Conservation (phyloP, 2,888 invertebrate species). For the Eupithecia vulgata region DNA sequence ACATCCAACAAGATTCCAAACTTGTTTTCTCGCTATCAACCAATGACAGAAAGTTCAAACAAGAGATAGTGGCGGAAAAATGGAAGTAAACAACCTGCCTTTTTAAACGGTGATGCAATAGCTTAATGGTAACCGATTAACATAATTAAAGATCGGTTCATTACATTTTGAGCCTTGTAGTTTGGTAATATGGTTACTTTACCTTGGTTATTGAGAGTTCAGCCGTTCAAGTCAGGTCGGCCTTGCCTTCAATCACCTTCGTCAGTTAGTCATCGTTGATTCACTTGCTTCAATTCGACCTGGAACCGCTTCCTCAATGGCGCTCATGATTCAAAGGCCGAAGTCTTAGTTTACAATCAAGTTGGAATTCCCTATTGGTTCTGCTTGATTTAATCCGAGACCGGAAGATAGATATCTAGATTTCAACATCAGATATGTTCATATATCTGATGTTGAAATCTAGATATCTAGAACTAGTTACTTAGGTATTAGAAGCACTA, state of each 20-base stretch:
- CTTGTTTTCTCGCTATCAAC: constrained; percentile 20
- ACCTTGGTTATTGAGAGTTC: constrained; percentile 1
- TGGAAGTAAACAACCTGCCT: constrained; percentile 27
- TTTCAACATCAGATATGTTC: no score
- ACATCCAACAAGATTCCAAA: neutral
- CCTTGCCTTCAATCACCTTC: constrained; percentile 53
- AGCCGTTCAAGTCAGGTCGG: constrained; percentile 34
- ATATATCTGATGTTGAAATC: no score
- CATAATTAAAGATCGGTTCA: constrained; percentile 39
- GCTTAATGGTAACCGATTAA: constrained; percentile 39
- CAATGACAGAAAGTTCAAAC: constrained; percentile 34
- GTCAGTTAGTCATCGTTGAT: constrained; percentile 65
- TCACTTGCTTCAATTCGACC: constrained; percentile 56
- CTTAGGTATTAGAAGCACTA: no score
- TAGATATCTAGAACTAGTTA: no score
- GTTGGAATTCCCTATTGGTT: neutral
- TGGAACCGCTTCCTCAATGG: constrained; percentile 45
- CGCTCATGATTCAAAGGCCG: constrained; percentile 39
- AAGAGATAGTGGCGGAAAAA: constrained; percentile 21
- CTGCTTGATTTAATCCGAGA: neutral
- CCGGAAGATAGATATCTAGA: neutral
- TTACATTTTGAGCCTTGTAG: constrained; percentile 43
- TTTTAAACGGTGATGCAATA: constrained; percentile 42
- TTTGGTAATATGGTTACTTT: constrained; percentile 34
- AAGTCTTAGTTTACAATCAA: constrained; percentile 22